These are phyloP conservation scores for Muscicapa striata DNA, from an alignment of 2,797 vertebrate species.

Conservation along the genomic window DNA sequence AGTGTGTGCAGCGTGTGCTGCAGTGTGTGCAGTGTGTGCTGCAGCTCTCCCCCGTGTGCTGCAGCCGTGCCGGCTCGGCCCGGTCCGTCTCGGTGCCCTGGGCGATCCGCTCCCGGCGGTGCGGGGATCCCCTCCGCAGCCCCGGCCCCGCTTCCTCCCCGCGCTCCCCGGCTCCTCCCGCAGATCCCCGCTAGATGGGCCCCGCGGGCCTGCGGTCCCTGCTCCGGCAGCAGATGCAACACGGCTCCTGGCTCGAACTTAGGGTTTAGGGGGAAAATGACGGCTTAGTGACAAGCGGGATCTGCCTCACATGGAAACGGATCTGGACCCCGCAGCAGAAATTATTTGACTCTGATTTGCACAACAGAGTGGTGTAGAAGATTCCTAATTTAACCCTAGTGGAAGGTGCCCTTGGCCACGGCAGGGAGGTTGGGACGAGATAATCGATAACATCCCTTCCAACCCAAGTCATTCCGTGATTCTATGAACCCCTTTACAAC, in stretches of 20 bases:
- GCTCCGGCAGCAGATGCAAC: background rate
- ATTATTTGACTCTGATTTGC: background rate
- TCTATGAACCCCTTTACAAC: background rate
- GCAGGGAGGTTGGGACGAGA: fast-evolving
- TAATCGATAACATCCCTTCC: background rate
- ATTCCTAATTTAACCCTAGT: background rate
- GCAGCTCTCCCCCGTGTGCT: background rate
- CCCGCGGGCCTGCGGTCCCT: background rate
- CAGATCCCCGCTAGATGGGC: background rate
- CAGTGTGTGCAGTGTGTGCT: too few species aligned
- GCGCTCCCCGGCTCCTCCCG: background rate
- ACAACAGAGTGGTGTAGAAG: background rate
- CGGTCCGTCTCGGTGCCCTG: too few species aligned
- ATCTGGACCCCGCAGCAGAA: background rate
- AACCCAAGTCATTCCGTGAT: background rate
- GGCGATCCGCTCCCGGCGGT: too few species aligned
- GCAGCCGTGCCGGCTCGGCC: fast-evolving
- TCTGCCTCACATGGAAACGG: background rate
- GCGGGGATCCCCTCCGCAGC: background rate
- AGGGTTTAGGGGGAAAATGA: fast-evolving
- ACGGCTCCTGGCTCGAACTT: fast-evolving
- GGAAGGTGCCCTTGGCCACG: background rate
- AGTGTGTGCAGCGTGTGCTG: background rate
- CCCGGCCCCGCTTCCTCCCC: background rate
- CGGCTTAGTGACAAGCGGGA: too few species aligned